Evolutionary conservation across 2,113 vertebrate genomes (phyloP).

Genomic region (Oreocharis arfaki): DNA sequence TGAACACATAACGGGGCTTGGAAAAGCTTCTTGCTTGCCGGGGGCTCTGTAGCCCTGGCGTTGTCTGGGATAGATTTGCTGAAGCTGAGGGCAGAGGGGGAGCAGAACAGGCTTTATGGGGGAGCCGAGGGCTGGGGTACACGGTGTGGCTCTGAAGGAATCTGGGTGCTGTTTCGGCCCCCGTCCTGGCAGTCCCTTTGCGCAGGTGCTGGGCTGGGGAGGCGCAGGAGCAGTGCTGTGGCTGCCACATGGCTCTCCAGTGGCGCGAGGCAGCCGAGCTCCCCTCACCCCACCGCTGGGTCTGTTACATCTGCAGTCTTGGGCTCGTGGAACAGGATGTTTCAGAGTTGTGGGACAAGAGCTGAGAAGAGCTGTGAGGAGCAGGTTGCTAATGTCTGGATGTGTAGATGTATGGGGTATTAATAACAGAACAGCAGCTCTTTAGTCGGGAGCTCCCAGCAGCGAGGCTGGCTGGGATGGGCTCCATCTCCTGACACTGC

Average conservation of each 20-base stretch:
- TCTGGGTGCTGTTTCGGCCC: neutral
- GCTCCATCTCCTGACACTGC: neutral
- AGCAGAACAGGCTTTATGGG: fast-evolving
- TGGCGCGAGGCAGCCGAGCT: fast-evolving
- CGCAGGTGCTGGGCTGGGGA: neutral
- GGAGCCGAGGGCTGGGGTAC: neutral
- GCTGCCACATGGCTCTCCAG: fast-evolving
- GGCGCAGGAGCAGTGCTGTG: fast-evolving
- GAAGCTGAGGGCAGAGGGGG: neutral
- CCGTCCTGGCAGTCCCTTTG: neutral
- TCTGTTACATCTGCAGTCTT: neutral
- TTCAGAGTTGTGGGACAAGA: neutral
- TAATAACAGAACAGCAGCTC: neutral
- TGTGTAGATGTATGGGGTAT: fast-evolving
- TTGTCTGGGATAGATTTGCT: neutral
- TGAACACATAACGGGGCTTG: neutral
- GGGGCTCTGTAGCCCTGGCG: neutral
- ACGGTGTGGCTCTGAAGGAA: neutral
- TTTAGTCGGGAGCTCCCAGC: neutral
- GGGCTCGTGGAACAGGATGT: fast-evolving
- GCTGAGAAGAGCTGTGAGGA: neutral
- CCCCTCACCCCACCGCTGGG: neutral
- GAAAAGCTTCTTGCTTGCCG: neutral
- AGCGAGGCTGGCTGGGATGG: neutral
- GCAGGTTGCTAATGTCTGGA: neutral